phyloP scores from a whole-genome alignment of 1,140 invertebrate species.

The Onthophagus taurus region DNA sequence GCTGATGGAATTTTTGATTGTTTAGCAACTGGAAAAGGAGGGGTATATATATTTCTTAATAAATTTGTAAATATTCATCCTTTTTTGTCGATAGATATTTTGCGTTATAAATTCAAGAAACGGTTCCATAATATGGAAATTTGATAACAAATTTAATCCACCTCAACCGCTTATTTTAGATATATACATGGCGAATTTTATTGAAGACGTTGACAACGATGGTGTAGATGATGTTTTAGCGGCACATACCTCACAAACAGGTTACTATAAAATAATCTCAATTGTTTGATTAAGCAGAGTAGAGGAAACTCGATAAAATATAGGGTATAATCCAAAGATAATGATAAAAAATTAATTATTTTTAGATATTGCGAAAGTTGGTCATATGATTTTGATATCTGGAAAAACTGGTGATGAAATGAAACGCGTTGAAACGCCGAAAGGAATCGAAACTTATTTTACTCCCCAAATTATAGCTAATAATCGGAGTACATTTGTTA shows the following conservation, averaged over 20 bases:
- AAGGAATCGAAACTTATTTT: constrained; percentile 59
- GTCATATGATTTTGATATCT: constrained; percentile 60
- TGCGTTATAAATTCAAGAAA: constrained; percentile 57
- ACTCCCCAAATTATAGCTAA: constrained; percentile 54
- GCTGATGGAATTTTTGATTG: constrained; percentile 63
- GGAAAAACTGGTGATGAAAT: constrained; percentile 59
- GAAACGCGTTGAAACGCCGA: constrained; percentile 52
- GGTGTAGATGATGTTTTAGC: constrained; percentile 60
- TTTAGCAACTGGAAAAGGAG: constrained; percentile 59
- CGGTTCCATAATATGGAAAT: constrained; percentile 60
- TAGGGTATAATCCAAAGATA: no score
- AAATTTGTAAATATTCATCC: no score
- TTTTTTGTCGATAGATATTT: constrained; percentile 57
- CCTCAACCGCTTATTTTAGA: constrained; percentile 37
- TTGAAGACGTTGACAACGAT: constrained; percentile 65
- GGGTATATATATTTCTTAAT: constrained; percentile 42
- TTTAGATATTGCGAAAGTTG: constrained; percentile 29
- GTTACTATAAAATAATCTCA: constrained; percentile 11
- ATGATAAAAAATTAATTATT: neutral
- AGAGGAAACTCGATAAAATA: no score
- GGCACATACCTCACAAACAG: constrained; percentile 50
- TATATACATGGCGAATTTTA: constrained; percentile 58
- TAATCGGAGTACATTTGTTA: constrained; percentile 46
- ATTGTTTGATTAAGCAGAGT: no score
- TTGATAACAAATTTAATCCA: constrained; percentile 37